Base-by-base conservation (phyloP, 1,140 invertebrate genomes). In the Ostrea edulis region DNA sequence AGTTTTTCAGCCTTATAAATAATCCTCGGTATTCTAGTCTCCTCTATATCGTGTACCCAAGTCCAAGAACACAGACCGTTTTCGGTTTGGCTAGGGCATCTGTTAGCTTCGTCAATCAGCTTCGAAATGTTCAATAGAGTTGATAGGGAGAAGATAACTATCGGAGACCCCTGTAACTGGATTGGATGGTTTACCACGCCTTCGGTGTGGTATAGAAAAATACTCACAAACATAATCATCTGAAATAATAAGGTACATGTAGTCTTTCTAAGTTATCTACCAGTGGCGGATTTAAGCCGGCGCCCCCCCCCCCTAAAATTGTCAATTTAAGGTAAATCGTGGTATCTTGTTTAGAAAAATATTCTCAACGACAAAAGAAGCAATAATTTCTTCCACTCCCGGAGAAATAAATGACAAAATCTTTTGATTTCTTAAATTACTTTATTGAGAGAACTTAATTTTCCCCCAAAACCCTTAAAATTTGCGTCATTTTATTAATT, bases 1-100 rank as follows among this genome's bases (percentile, higher is more conserved):
- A 35, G 25, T 77, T 77, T 77, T 35, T 77, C 68, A 29, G 25
- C 68, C 29, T 29, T 77, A 35, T 77, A 77, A 35, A 77, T 77
- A 14, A 77, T 11, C 9, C 29, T 35, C 17, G 68, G 68, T 77
- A 77, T 77, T 17, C 68, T 77, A 8, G 25, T 11, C 0, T 9
- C 25, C 12, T 77, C 25, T 29, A 29, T 35, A 77, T 77, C 25
- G 22, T 25, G 68, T 77, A 77, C 14, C 25, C 68, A 35, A 11
- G 4, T 77, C 68, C 68, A 44, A 29, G 68, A 25, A 77, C 68
- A 77, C 9, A 77, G 14, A 35, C 9, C 12, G 12, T 25, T 77
- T 77, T 11, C 68, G 68, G 68, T 77, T 17, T 29, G 25, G 9
- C 4, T 11, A 29, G 68, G 25, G 29, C 68, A 77, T 14, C 25